Evolutionary conservation across 2,797 vertebrate species (phyloP), one percentile per base, ranked within the genome.

Genomic region (Numenius phaeopus): DNA sequence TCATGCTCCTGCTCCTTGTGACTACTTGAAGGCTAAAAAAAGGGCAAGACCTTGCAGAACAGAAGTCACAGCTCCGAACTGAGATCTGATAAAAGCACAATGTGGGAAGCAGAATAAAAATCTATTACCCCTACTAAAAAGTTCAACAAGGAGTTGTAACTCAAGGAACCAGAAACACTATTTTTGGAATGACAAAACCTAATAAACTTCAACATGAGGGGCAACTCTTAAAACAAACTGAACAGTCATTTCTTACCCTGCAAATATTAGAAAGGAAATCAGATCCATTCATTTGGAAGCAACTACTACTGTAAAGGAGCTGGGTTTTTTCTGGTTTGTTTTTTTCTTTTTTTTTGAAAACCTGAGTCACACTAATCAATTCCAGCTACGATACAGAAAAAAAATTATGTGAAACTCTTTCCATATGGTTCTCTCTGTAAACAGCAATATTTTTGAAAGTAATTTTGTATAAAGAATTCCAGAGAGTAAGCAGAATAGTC

Each of bases 231-330:
- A 84, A 80, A 64, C 34, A 91, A 94, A 95, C 64, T 40, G 44
- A 93, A 54, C 5, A 55, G 73, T 34, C 19, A 49, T 82, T 95
- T 94, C 71, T 97, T 79, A 17, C 32, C n/a, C 32, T 80, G 58
- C 26, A 92, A 87, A 71, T 91, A 84, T 89, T 83, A 93, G 66
- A 65, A 95, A 92, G 87, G 67, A 93, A 97, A 95, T 84, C 57
- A 71, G 44, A 92, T 85, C 78, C 86, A 78, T 96, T 94, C 47
- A 84, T 89, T 89, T 96, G 91, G 83, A 90, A 95, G 44, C 19
- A 97, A 52, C 47, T 78, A 70, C 59, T 93, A 77, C 62, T 89
- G 59, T 89, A 89, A 90, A 85, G 32, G 21, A 87, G 20, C 49
- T 67, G n/a, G 5, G 0, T 7, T 40, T 89, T 70, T 55, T 30